Evolutionary conservation across 2,113 vertebrate genomes (phyloP).

Genomic region (Peromyscus polionotus): DNA sequence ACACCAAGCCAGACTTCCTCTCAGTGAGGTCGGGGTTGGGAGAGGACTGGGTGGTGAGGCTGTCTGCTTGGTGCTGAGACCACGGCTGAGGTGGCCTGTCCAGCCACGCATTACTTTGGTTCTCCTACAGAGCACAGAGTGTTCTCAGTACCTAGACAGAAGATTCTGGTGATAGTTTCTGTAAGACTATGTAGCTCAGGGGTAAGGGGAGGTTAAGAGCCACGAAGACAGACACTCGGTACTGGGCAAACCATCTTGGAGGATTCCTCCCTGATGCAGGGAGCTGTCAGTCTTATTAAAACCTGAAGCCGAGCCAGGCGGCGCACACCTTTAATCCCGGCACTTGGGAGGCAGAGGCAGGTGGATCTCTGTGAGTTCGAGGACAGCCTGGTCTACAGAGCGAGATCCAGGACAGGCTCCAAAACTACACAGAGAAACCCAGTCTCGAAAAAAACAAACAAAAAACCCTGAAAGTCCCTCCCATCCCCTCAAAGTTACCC

Average conservation of each 20-base stretch:
- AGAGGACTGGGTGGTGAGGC: not conserved
- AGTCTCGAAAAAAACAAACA: too few relatives aligned
- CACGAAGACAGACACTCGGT: not conserved
- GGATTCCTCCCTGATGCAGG: not conserved
- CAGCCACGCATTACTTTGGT: not conserved
- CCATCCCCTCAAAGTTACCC: too few relatives aligned
- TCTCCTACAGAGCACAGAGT: not conserved
- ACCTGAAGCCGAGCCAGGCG: not conserved
- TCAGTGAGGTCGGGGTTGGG: constrained; percentile 15
- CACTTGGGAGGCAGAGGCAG: too few relatives aligned
- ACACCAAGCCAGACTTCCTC: not conserved
- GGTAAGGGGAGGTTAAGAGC: not conserved
- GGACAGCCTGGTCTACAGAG: too few relatives aligned
- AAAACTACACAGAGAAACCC: too few relatives aligned
- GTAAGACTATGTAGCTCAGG: constrained; percentile 11
- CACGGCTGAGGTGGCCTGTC: not conserved
- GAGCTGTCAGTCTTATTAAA: not conserved
- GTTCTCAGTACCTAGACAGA: not conserved
- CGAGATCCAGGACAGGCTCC: too few relatives aligned
- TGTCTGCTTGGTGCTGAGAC: constrained; percentile 32
- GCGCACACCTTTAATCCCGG: too few relatives aligned
- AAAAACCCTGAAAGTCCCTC: too few relatives aligned
- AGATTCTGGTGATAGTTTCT: not conserved
- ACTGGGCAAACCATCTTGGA: not conserved
- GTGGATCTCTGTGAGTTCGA: too few relatives aligned